Conservation (phyloP, 2,888 invertebrate species). For the Urechis unicinctus region DNA sequence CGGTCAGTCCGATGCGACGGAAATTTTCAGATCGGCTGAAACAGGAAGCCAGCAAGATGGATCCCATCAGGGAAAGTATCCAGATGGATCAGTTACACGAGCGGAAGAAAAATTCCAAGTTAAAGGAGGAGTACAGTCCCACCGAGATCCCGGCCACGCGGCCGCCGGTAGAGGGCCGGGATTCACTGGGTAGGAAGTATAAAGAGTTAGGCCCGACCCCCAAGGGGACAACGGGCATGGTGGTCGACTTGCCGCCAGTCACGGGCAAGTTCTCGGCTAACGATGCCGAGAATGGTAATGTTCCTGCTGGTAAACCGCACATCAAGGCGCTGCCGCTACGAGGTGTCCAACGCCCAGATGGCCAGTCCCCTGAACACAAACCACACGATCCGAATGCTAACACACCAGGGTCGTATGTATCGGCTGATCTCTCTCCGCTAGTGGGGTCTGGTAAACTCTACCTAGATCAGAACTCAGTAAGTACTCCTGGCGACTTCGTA, state of each 20-base stretch:
- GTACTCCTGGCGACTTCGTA: slow-evolving; percentile 15
- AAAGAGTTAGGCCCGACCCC: too few species aligned
- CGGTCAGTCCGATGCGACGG: neutral
- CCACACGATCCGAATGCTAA: slow-evolving; percentile 11
- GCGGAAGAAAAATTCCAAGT: neutral
- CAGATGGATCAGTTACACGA: slow-evolving; percentile 8
- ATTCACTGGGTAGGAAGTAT: slow-evolving; percentile 16
- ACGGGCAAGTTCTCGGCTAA: neutral
- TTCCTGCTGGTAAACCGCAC: slow-evolving; percentile 2
- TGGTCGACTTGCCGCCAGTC: neutral
- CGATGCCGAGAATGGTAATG: neutral
- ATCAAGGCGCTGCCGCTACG: slow-evolving; percentile 17
- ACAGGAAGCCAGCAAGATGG: neutral
- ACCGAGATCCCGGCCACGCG: slow-evolving; percentile 12
- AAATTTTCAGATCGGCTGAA: neutral
- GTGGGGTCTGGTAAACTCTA: slow-evolving; percentile 14
- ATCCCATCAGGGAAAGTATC: slow-evolving; percentile 10
- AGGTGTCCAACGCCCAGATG: slow-evolving; percentile 16
- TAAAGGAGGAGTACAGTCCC: neutral
- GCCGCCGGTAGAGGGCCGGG: slow-evolving; percentile 23
- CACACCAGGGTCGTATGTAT: slow-evolving; percentile 9
- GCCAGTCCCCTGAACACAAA: slow-evolving; percentile 16
- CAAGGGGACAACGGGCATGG: slow-evolving; percentile 1
- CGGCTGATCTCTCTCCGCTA: slow-evolving; percentile 13
- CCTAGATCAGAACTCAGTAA: slow-evolving; percentile 3